A percentile compares a stretch with the other conserved stretches of the same genome.
Conservation (phyloP, 1,140 invertebrate genomes). For the Solenopsis invicta region DNA sequence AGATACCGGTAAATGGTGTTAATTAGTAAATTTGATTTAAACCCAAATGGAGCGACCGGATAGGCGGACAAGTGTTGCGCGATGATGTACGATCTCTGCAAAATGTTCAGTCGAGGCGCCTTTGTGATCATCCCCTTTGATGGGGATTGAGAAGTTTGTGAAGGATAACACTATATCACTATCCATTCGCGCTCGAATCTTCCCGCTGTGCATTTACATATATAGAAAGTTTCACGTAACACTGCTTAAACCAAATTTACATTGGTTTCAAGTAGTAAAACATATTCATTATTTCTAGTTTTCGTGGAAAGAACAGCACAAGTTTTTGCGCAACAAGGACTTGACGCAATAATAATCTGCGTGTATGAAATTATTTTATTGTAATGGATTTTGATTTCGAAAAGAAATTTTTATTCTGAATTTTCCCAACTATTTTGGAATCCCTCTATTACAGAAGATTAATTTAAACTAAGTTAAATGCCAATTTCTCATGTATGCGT, state of each 20-base stretch:
- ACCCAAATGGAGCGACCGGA: constrained; percentile 75
- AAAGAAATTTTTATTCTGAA: background rate
- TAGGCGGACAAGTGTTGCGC: constrained; percentile 75
- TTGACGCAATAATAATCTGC: too few species aligned
- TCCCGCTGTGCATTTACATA: background rate
- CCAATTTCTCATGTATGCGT: background rate
- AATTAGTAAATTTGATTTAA: constrained; percentile 81
- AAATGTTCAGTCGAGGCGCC: constrained; percentile 64
- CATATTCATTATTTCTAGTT: background rate
- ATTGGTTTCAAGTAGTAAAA: background rate
- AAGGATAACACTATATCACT: constrained; percentile 37
- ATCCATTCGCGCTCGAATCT: constrained; percentile 3
- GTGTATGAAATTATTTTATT: background rate
- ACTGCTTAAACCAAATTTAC: background rate
- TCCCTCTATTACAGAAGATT: constrained; percentile 8
- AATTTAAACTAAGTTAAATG: background rate
- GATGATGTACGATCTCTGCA: constrained; percentile 76
- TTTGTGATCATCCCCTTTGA: constrained; percentile 62
- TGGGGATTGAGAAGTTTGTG: constrained; percentile 54
- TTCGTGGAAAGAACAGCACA: background rate
- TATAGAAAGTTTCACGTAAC: background rate
- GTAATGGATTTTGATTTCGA: background rate
- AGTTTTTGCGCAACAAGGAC: background rate
- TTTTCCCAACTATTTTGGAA: background rate
- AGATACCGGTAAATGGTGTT: constrained; percentile 79